These are phyloP conservation scores for Etia nguti DNA, from an alignment of 2,113 vertebrate genomes.

Conservation along the genomic window DNA sequence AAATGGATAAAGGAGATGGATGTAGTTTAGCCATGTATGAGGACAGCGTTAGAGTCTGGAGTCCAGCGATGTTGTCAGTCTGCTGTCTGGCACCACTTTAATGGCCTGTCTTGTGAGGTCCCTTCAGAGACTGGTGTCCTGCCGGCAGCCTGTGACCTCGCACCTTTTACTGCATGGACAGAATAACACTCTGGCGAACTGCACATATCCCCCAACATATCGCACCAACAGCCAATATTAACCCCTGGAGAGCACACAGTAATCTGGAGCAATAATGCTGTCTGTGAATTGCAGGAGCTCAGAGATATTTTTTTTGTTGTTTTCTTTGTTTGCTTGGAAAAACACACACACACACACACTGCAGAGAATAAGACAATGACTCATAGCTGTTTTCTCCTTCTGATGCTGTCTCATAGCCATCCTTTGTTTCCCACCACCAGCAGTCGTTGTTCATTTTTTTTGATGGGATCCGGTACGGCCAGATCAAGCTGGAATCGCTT, in stretches of 20 bases:
- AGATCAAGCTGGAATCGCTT: not conserved
- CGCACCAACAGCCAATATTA: slow-evolving; percentile 27
- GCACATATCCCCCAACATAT: slow-evolving; percentile 12
- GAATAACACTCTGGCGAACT: slow-evolving; percentile 14
- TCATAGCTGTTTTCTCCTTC: not conserved
- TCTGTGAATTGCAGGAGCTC: slow-evolving; percentile 7
- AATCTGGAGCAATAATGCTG: slow-evolving; percentile 41
- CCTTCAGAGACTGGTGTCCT: slow-evolving; percentile 34
- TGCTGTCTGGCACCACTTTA: slow-evolving; percentile 52
- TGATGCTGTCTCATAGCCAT: not conserved
- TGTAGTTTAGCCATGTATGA: slow-evolving; percentile 21
- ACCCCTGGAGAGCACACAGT: slow-evolving; percentile 32
- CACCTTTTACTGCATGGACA: slow-evolving; percentile 12
- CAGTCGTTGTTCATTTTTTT: slow-evolving; percentile 1
- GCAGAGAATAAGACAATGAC: not conserved
- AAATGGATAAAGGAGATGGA: slow-evolving; percentile 30
- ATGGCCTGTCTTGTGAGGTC: slow-evolving; percentile 49
- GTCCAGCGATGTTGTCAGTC: slow-evolving; percentile 42
- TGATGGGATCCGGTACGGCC: not conserved
- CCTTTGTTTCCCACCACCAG: not conserved
- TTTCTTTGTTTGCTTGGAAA: slow-evolving; percentile 2
- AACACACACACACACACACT: not conserved
- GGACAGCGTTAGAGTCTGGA: slow-evolving; percentile 6
- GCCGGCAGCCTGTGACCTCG: slow-evolving; percentile 41
- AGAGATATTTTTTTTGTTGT: slow-evolving; percentile 5